Evolutionary conservation across 2,888 invertebrate species (phyloP), one percentile per base, ranked within the genome.

Genomic region (Epinotia demarniana): DNA sequence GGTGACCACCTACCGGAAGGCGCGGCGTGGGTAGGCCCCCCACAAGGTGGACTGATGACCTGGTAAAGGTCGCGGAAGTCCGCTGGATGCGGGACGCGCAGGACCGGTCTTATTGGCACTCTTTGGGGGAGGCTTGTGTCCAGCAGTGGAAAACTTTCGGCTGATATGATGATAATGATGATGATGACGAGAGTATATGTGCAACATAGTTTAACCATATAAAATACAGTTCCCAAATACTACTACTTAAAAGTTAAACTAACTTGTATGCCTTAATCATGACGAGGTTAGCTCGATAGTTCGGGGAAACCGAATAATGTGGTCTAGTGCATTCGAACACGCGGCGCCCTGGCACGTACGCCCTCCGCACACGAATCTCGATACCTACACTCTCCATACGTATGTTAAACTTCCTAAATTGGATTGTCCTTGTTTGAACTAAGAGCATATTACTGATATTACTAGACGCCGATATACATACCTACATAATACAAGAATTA

Each of bases 321-420:
- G 71, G 75, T 71, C 75, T 75, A 72, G 75, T 67, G 70, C 64
- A 73, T 73, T 68, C 62, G 75, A 62, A 72, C 71, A 72, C 61
- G 72, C 58, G 62, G 62, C n/a, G 9, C 27, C 67, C 66, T 60
- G 67, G 71, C 75, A 75, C 75, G 75, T 75, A 46, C 71, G n/a
- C 53, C 49, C 75, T 53, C 69, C 58, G 60, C 58, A 71, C 74
- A 57, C 64, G 63, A 53, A 70, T 27, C 27, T 66, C n/a, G 68
- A 18, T 12, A 53, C 53, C 12, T 2, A 43, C 39, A n/a, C 39
- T 19, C 71, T 6, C 71, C 19, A 39, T 13, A 33, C 12, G 27
- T 27, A 66, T 27, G 27, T 16, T 6, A 58, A 64, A 49, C 6
- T 27, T 58, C 60, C 53, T 46, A 33, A 73, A 67, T 58, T 58